Percentiles rank a stretch among this genome's conserved stretches.
Conservation (phyloP, 2,797 vertebrate genomes). For the Peromyscus aztecus region DNA sequence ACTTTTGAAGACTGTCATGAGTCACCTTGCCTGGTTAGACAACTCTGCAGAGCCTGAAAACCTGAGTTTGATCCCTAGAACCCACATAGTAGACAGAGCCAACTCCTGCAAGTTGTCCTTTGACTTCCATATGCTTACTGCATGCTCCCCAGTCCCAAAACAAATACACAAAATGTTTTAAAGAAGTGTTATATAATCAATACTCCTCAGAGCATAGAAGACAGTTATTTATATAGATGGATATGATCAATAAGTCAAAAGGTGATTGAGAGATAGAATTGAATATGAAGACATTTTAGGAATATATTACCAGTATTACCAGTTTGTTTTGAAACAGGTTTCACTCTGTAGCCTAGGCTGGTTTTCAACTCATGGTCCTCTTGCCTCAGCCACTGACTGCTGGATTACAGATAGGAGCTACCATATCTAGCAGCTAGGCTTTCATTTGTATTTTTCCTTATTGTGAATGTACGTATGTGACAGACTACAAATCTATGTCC, state of each 20-base stretch:
- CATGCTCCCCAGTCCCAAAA: not conserved
- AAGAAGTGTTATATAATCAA: not conserved
- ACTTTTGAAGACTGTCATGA: not conserved
- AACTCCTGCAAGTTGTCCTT: not conserved
- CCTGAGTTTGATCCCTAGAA: not conserved
- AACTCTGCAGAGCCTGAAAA: not conserved
- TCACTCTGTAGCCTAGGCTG: not conserved
- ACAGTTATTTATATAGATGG: not conserved
- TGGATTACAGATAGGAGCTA: not conserved
- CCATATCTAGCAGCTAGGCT: not conserved
- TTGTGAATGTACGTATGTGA: not conserved
- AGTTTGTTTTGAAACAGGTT: not conserved
- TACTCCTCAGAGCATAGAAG: not conserved
- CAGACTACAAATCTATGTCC: not conserved
- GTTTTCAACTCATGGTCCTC: not conserved
- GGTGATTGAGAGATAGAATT: not conserved
- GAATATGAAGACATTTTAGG: not conserved
- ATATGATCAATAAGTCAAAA: not conserved
- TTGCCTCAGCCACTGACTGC: not conserved
- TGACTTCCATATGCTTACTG: not conserved
- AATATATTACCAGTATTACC: not conserved
- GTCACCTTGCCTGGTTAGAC: not conserved
- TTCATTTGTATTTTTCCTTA: slow-evolving; percentile 34
- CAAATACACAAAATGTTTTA: not conserved
- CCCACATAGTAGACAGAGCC: not conserved